These are phyloP conservation scores for Pelusios castaneus DNA, from an alignment of 2,113 vertebrate species.

Conservation along the genomic window DNA sequence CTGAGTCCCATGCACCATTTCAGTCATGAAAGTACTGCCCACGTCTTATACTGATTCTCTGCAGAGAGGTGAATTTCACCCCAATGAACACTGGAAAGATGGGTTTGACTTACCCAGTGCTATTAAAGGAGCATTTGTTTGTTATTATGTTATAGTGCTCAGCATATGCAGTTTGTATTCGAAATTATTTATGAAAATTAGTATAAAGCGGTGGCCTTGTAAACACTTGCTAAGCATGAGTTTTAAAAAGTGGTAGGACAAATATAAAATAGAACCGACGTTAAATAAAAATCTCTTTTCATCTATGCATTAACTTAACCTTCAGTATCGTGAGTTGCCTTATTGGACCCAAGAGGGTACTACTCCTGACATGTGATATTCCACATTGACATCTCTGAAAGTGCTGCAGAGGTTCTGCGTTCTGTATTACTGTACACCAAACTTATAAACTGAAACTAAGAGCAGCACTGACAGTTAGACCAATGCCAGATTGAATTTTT, in stretches of 20 bases:
- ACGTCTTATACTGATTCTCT: background rate
- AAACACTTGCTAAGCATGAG: background rate
- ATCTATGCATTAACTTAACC: slow-evolving; percentile 29
- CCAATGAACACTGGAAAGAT: background rate
- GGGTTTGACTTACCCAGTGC: background rate
- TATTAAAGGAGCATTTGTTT: background rate
- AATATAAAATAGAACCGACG: background rate
- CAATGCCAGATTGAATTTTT: slow-evolving; percentile 76
- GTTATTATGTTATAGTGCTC: background rate
- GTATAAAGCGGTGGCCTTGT: background rate
- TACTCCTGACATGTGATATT: background rate
- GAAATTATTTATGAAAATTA: background rate
- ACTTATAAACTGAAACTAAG: slow-evolving; percentile 68
- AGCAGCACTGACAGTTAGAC: slow-evolving; percentile 68
- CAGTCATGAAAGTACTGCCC: background rate
- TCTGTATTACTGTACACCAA: slow-evolving; percentile 36
- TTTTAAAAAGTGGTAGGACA: background rate
- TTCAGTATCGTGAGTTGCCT: background rate
- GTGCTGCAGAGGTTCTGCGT: slow-evolving; percentile 46
- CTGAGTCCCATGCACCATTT: fast-evolving
- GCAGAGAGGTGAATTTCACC: background rate
- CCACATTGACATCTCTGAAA: background rate
- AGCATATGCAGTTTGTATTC: fast-evolving
- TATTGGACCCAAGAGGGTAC: slow-evolving; percentile 20
- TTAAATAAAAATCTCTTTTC: background rate